Base-by-base conservation (phyloP, 92 coral and sea anemone species). In the Palythoa grandis region DNA sequence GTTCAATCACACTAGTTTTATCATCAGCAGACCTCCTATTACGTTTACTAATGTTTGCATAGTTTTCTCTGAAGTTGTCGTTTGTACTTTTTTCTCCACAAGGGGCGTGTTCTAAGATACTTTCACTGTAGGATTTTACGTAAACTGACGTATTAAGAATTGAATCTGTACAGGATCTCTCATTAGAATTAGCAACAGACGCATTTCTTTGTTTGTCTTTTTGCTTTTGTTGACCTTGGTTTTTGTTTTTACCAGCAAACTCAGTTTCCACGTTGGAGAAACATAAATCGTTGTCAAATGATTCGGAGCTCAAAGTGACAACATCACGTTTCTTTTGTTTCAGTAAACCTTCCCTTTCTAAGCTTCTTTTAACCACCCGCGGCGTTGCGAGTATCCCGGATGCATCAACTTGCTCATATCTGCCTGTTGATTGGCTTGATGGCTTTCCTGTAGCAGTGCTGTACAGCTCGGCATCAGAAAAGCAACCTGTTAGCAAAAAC, bases 401-500 rank as follows among this genome's bases (percentile, higher is more conserved):
- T 37, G 74, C 15, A 8, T 60, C 37, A 10, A 69, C 20, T 43
- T 29, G n/a, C 50, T 16, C 23, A 19, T 19, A 11, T 5, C 38
- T 53, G 40, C 8, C 22, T 14, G 11, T 40, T 15, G 63, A 47
- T 12, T 50, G 58, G 65, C 9, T 79, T n/a, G 79, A 67, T 11
- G 3, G 56, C 43, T 37, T 79, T 37, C 14, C 24, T 22, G 47
- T 63, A 29, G 20, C 71, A 11, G 43, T 65, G 7, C 63, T 70
- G 7, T 7, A 50, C 37, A 54, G 22, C 4, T 82, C 92, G 14
- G 80, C 75, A 35, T 86, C 92, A 8, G 92, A 90, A 14, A 83
- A 86, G 74, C 56, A 90, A 7, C 85, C 92, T 90, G 74, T 40
- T 0, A 52, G 12, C 67, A 48, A 40, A 8, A n/a, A 53, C 20